Percentiles rank a stretch among this genome's conserved stretches.
Evolutionary conservation across 2,113 vertebrate genomes (phyloP).

Genomic region (Smithornis capensis): DNA sequence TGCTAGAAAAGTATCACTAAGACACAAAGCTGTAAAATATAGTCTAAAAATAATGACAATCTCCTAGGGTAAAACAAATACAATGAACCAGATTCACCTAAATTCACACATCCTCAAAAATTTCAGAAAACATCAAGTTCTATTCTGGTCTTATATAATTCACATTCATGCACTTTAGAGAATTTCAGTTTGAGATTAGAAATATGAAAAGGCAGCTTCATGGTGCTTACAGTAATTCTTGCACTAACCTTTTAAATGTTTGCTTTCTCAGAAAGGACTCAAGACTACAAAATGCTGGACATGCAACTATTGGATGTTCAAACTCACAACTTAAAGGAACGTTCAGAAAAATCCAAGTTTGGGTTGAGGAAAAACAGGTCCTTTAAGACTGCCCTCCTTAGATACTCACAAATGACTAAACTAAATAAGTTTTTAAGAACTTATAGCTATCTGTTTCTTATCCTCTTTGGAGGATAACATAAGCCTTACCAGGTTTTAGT

Average conservation of each 20-base stretch:
- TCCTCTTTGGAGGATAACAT: neutral
- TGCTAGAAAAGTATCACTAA: neutral
- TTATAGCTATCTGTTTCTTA: neutral
- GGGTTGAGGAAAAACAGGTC: neutral
- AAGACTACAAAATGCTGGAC: neutral
- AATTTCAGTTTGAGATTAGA: neutral
- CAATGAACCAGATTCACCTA: neutral
- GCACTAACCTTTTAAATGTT: neutral
- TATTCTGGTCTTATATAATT: neutral
- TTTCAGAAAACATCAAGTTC: neutral
- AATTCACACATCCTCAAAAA: neutral
- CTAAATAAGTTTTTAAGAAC: neutral
- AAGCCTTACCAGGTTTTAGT: neutral
- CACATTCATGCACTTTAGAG: neutral
- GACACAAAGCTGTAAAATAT: neutral
- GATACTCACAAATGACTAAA: neutral
- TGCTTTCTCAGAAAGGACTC: neutral
- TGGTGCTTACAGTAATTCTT: neutral
- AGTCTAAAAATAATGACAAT: neutral
- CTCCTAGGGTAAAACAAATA: neutral
- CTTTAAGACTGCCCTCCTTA: neutral
- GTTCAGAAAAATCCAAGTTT: neutral
- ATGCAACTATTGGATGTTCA: neutral
- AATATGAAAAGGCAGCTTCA: neutral
- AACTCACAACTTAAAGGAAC: neutral